Evolutionary conservation across 2,113 vertebrate species (phyloP), one percentile per base, ranked within the genome.

Genomic region (Callospermophilus lateralis): DNA sequence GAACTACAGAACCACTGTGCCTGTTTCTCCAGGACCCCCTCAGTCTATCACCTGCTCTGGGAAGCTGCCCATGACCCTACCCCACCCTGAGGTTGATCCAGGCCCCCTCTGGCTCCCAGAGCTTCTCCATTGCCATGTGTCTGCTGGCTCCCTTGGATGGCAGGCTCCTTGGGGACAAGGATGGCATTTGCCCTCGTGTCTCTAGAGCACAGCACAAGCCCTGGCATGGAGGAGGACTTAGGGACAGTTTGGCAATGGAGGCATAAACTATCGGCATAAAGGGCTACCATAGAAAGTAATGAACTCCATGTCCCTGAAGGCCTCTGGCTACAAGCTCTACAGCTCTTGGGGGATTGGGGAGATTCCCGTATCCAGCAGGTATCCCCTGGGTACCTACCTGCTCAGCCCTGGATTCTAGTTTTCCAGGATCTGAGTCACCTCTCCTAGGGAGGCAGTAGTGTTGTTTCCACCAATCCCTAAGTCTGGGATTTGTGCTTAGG

Each of bases 371-470:
- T 51, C 19, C 68, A 78, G 55, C 53, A 96, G 37, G 4, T 67
- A 9, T 76, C 58, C 68, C 86, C 85, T 34, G 34, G 34, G 45
- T 45, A 74, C n/a, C 67, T 13, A 74, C n/a, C 67, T 15, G 22
- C 30, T 84, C 67, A 68, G 13, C 61, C 5, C 76, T 93, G 53
- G 53, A 45, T 42, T 79, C 55, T 84, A 45, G 61, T 37, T 92
- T 86, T 86, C 45, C n/a, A 84, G 74, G 48, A 92, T 37, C 34
- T 48, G 68, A 83, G 55, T 96, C 83, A 42, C 39, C 32, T 65
- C 26, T 55, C 55, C 63, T 42, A 55, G 63, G 63, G 63, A 91
- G 89, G 51, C 11, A 83, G 19, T 32, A 84, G 19, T 45, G 37
- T 80, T 32, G 30, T 83, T 93, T 93, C 58, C 76, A 84, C 39